phyloP scores from a whole-genome alignment of 2,113 vertebrate genomes.

The Caloenas nicobarica region DNA sequence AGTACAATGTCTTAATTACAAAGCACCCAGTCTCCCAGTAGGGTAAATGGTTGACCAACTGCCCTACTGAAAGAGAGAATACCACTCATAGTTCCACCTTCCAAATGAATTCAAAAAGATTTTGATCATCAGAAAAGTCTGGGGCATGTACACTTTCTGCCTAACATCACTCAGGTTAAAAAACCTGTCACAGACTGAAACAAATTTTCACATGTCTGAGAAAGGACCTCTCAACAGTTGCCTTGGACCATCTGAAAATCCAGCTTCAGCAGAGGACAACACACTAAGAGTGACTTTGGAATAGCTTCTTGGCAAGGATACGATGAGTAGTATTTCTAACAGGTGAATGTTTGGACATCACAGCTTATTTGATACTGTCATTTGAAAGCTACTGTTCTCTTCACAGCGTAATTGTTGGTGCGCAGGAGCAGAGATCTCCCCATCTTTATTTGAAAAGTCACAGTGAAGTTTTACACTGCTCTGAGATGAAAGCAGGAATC shows the following conservation, averaged over 20 bases:
- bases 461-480: not conserved
- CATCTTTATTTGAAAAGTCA: not conserved
- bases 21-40: not conserved
- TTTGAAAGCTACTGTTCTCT: not conserved
- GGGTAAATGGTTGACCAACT: not conserved
- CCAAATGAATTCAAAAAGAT: not conserved
- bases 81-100: not conserved
- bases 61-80: not conserved
- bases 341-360: not conserved
- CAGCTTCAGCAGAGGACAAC: not conserved
- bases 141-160: rapidly evolving
- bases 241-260: not conserved
- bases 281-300: not conserved
- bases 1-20: not conserved
- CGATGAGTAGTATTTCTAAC: not conserved
- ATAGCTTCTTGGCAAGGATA: not conserved
- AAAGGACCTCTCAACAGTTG: not conserved
- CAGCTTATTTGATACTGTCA: not conserved
- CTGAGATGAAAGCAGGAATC: not conserved
- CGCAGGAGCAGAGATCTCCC: not conserved
- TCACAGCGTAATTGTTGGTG: not conserved
- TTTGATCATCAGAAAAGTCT: not conserved
- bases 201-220: not conserved
- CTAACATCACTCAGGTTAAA: not conserved
- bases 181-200: not conserved